phyloP scores from a whole-genome alignment of 2,113 vertebrate genomes.

The Psittacula cyanocephala region DNA sequence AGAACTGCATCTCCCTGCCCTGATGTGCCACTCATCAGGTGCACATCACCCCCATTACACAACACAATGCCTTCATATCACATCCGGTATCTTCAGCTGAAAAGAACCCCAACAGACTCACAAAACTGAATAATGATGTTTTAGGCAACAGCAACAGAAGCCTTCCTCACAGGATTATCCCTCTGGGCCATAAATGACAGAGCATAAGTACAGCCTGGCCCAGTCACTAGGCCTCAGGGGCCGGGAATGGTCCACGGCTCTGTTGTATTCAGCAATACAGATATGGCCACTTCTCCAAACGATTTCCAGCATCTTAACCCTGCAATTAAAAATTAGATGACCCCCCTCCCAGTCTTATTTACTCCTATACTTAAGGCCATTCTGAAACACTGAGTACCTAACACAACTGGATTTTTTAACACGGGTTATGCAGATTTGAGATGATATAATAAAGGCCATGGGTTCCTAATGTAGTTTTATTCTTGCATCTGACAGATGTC shows the following conservation, averaged over 20 bases:
- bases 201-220: neutral
- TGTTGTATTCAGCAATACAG: neutral
- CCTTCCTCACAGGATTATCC: neutral
- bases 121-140: neutral
- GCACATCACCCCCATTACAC: neutral
- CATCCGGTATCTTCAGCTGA: neutral
- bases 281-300: neutral
- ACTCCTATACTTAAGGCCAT: neutral
- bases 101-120: neutral
- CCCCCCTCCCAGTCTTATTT: neutral
- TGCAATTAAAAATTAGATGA: neutral
- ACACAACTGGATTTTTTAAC: neutral
- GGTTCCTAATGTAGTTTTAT: neutral
- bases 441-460: neutral
- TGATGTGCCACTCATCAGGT: neutral
- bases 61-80: neutral
- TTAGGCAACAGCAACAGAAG: neutral
- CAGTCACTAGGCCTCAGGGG: neutral
- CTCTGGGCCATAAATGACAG: neutral
- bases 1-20: neutral
- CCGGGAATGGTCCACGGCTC: neutral
- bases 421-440: neutral
- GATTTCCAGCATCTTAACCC: neutral
- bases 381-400: neutral
- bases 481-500: neutral